Evolutionary conservation across 92 coral and sea anemone species (phyloP).

Genomic region (Chrysogorgia sp.): DNA sequence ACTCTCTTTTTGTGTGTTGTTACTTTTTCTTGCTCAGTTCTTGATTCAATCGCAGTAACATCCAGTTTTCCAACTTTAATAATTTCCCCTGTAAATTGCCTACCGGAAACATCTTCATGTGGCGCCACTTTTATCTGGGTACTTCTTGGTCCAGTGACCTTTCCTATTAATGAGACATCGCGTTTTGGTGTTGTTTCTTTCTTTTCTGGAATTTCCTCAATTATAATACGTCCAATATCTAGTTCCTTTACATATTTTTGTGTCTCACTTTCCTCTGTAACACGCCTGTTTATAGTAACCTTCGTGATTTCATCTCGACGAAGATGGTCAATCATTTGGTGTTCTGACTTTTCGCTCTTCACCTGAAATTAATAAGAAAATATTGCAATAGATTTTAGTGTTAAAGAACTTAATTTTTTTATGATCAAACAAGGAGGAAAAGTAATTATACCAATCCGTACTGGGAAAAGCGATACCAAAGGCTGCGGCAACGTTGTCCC

Average conservation of each 20-base stretch:
- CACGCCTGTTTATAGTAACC: not conserved
- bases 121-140: not conserved
- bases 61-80: conserved; percentile 1
- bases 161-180: not conserved
- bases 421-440: too few species aligned
- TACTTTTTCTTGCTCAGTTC: not conserved
- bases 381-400: too few species aligned
- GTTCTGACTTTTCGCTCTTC: too few species aligned
- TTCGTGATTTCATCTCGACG: too few species aligned
- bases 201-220: conserved; percentile 33
- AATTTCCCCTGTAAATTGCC: not conserved
- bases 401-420: too few species aligned
- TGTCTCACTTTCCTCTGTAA: conserved; percentile 7
- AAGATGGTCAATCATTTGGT: too few species aligned
- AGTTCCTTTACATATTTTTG: conserved; percentile 14
- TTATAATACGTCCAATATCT: conserved; percentile 31
- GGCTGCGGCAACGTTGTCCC: too few species aligned
- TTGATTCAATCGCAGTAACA: not conserved
- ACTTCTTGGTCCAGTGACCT: conserved; percentile 17
- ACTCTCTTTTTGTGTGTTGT: not conserved
- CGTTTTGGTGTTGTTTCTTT: conserved; percentile 19
- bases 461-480: too few species aligned
- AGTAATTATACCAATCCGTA: too few species aligned
- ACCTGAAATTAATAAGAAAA: too few species aligned
- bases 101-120: conserved; percentile 4